Evolutionary conservation across 2,888 invertebrate genomes (phyloP).

Genomic region (Alcis repandata): DNA sequence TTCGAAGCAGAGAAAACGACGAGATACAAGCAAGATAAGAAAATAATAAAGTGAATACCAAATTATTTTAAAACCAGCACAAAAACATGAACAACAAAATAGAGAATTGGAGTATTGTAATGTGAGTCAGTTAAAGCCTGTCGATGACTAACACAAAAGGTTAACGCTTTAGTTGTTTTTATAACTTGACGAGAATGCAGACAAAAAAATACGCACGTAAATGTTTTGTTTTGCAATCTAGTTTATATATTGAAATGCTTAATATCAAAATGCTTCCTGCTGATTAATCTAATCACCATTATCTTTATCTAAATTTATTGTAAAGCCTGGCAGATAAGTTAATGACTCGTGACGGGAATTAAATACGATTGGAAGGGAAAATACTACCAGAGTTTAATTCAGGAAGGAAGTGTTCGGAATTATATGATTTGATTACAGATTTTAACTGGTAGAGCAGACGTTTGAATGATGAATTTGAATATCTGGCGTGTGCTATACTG

Average conservation of each 20-base stretch:
- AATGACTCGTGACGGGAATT: not conserved
- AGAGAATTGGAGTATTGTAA: constrained; percentile 18
- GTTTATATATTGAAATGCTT: not conserved
- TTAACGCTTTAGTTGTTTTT: constrained; percentile 25
- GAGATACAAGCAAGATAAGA: constrained; percentile 15
- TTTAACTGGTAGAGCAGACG: not conserved
- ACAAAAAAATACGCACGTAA: constrained; percentile 19
- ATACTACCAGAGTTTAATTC: not conserved
- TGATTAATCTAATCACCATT: constrained; percentile 7
- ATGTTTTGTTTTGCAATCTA: not conserved
- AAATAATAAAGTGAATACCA: constrained; percentile 2
- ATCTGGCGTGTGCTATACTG: no score
- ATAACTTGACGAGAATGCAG: constrained; percentile 11
- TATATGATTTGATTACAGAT: not conserved
- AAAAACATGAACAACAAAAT: constrained; percentile 11
- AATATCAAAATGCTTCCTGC: not conserved
- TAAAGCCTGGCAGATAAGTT: not conserved
- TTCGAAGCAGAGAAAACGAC: constrained; percentile 20
- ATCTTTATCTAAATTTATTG: not conserved
- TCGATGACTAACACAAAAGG: constrained; percentile 39
- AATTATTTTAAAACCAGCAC: not conserved
- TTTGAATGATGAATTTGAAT: no score
- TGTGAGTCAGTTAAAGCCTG: constrained; percentile 11
- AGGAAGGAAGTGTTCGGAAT: not conserved
- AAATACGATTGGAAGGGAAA: not conserved